Evolutionary conservation across 1,140 invertebrate genomes (phyloP).

Genomic region (Tyrophagus putrescentiae): DNA sequence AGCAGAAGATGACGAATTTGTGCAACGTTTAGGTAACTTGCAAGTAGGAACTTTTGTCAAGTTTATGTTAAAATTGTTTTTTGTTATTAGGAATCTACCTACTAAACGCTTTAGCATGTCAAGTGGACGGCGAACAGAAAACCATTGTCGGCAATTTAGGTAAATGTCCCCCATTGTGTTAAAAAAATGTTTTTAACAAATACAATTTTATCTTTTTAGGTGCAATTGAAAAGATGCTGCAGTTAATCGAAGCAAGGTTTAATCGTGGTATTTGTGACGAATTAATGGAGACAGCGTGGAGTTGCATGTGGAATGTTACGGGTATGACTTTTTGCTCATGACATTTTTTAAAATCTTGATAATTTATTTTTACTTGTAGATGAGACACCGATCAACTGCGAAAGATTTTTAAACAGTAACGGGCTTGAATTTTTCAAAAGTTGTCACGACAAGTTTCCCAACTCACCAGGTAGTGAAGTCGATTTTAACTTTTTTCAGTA

Average conservation of each 20-base stretch:
- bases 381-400: conserved; percentile 81
- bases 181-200: too few species aligned
- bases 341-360: background rate
- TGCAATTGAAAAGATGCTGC: conserved; percentile 75
- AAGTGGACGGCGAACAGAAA: conserved; percentile 84
- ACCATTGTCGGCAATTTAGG: conserved; percentile 69
- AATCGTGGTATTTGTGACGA: conserved; percentile 65
- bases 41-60: background rate
- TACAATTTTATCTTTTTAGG: too few species aligned
- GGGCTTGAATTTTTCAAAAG: conserved; percentile 73
- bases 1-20: conserved; percentile 69
- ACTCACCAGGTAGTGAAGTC: conserved; percentile 13
- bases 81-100: conserved; percentile 58
- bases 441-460: conserved; percentile 44
- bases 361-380: conserved; percentile 38
- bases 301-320: conserved; percentile 88
- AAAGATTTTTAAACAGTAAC: conserved; percentile 62
- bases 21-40: conserved; percentile 55
- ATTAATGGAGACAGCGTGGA: conserved; percentile 92
- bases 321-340: conserved; percentile 28
- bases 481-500: background rate
- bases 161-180: too few species aligned
- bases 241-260: conserved; percentile 59
- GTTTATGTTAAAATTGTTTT: background rate
- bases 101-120: conserved; percentile 84